Evolutionary conservation across 92 coral and sea anemone species (phyloP), one percentile per base, ranked within the genome.

Genomic region (Epizoanthus stellaris): DNA sequence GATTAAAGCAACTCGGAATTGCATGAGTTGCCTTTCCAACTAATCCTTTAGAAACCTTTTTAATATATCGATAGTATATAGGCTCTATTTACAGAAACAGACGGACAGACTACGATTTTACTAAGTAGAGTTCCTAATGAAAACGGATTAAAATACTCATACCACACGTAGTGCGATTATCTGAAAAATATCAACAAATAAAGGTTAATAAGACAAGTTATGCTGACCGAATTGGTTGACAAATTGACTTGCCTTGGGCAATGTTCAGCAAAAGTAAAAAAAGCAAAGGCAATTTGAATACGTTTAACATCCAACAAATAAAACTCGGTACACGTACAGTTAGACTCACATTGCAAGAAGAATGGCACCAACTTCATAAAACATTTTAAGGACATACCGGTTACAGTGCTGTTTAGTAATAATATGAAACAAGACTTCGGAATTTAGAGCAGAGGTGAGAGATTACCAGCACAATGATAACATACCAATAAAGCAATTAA

Each of bases 81-180:
- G 23, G 4, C 58, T 58, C 20, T n/a, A 4, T 4, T 34, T 21
- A 62, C 42, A 45, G 59, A 63, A 63, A 79, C 68, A 59, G 14
- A 20, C 60, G 40, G 13, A 6, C 21, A 40, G 8, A 62, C 11
- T 9, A 19, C 9, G 19, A 1, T 42, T 12, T 4, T 3, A 17
- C 4, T 10, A 7, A 38, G 65, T 52, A 34, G 8, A 49, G 16
- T 8, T 63, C 52, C 73, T 79, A 79, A 79, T 79, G 19, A 47
- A 79, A 59, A 63, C 56, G 20, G 73, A 79, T 79, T 63, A 76
- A 63, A 19, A 5, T 16, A 40, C 59, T 11, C 71, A 30, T 59
- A 21, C 83, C 83, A 63, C 83, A 79, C 34, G 83, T 57, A 19
- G 72, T 43, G 83, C 83, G 57, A 79, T 79, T 79, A 79, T 67